Evolutionary conservation across 1,140 invertebrate genomes (phyloP).

Genomic region (Gryon sp.): DNA sequence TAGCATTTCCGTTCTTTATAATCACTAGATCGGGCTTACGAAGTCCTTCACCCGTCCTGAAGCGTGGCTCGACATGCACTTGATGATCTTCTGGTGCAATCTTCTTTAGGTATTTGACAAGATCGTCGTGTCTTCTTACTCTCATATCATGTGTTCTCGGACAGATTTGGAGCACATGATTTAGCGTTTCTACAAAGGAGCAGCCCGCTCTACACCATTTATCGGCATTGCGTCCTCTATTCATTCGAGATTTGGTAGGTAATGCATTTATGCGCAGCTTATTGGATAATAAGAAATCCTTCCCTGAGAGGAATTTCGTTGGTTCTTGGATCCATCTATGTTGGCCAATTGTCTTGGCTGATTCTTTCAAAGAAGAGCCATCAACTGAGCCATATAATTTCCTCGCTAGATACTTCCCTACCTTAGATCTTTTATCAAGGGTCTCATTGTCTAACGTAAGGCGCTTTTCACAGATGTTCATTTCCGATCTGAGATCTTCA

Average conservation of each 20-base stretch:
- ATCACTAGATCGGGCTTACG: constrained; percentile 18
- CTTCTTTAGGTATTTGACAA: background rate
- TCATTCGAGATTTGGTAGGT: no score
- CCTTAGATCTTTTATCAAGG: background rate
- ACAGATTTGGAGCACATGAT: constrained; percentile 3
- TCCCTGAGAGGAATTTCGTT: no score
- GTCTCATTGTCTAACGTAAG: background rate
- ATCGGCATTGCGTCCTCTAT: background rate
- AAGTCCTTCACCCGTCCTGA: background rate
- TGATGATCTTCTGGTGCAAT: no score
- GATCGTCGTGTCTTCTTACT: background rate
- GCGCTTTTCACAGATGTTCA: no score
- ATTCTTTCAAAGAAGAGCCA: background rate
- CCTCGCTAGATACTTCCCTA: background rate
- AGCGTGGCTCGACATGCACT: constrained; percentile 4
- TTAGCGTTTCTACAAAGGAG: background rate
- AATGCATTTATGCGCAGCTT: no score
- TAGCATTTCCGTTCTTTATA: background rate
- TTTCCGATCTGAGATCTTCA: no score
- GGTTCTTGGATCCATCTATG: background rate
- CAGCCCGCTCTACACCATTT: constrained; percentile 36
- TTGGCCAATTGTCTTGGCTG: background rate
- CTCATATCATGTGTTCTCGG: background rate
- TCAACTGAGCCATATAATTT: background rate
- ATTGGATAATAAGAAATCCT: no score